phyloP scores from a whole-genome alignment of 2,797 vertebrate genomes.

The Thripadectes ignobilis region DNA sequence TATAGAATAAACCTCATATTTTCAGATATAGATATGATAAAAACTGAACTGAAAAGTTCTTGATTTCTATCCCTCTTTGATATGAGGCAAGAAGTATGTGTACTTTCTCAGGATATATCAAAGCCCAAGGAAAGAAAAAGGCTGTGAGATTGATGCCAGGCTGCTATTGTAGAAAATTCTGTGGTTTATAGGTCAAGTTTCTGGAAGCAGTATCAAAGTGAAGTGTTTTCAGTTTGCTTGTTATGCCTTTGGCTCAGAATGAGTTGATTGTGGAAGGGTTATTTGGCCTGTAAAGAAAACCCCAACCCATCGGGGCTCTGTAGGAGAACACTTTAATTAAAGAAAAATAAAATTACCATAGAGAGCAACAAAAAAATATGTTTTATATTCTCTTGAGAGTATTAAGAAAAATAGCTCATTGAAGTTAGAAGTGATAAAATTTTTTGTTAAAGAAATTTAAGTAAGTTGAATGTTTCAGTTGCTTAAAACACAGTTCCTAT shows the following conservation, averaged over 20 bases:
- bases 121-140: not conserved
- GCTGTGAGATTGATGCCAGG: not conserved
- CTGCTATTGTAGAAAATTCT: not conserved
- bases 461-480: not conserved
- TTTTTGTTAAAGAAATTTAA: not conserved
- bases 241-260: not conserved
- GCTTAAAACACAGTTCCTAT: not conserved
- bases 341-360: not conserved
- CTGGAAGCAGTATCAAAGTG: constrained; percentile 8
- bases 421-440: not conserved
- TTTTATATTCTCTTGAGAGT: not conserved
- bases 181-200: constrained; percentile 30
- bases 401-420: not conserved
- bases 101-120: not conserved
- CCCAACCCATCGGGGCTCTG: not conserved
- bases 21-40: not conserved
- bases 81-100: not conserved
- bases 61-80: not conserved
- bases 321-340: not conserved
- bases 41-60: not conserved
- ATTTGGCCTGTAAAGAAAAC: not conserved
- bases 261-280: not conserved
- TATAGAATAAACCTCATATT: not conserved
- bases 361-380: not conserved
- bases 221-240: not conserved